Base-by-base conservation (phyloP, 1,140 invertebrate genomes). In the Drosophila malerkotliana region DNA sequence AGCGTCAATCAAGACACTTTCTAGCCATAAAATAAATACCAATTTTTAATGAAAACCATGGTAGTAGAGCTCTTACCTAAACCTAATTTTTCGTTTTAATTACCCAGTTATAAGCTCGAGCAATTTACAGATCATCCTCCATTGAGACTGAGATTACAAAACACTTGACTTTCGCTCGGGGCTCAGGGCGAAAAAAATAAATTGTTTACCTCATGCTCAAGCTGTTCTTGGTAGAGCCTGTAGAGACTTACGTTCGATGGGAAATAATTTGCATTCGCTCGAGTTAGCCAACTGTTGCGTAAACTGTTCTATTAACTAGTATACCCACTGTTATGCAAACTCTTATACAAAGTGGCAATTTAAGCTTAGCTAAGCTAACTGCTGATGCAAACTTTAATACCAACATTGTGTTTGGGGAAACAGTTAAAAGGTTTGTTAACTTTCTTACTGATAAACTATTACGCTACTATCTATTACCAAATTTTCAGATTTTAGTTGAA, bases 241-340 rank as follows among this genome's bases (percentile, higher is more conserved):
- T 12, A 2, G 14, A 12, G 56, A 28, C 24, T n/a, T 49, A 58
- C 14, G 28, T 12, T 58, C n/a, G 24, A 30, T 37, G 30, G 47
- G 18, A 59, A 62, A 51, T 34, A 51, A 26, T 26, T 52, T 44
- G 34, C 34, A 63, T 32, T 18, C 34, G 45, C 34, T 45, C 26
- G 47, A 64, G 63, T 67, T 63, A 26, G 59, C 58, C 63, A 67
- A 67, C 63, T 67, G 63, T 67, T 67, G 63, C 41, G 63, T 44
- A 63, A 67, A 64, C 59, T 14, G 47, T 67, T 67, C 26, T 64
- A 67, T 15, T 44, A 67, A 67, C 63, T 63, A 44, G 63, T 67
- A 64, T 30, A 34, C 15, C 26, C 4, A 34, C 47, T 26, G 59
- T 67, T 63, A 64, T 49, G 63, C 47, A 67, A 67, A 48, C 34